Base-by-base conservation (phyloP, 2,888 invertebrate genomes). In the Philopedon plagiatum region DNA sequence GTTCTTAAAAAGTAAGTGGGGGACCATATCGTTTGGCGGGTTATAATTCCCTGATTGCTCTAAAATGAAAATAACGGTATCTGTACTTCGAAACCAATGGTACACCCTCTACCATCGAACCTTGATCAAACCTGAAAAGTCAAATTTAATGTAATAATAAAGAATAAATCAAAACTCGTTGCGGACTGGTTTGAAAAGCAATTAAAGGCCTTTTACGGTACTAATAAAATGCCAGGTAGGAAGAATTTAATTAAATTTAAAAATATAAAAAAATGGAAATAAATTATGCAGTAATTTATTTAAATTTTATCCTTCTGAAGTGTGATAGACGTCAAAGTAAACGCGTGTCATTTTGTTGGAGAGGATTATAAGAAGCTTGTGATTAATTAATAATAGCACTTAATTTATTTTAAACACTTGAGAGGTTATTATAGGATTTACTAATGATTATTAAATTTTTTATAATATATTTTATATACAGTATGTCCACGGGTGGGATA, bases 141-240 rank as follows among this genome's bases (percentile, higher is more conserved):
- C 26, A 7, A 5, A 26, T 5, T 26, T 7, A 26, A 26, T 5
- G 7, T 26, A 5, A 3, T 3, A 1, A 32, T 32, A 1, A 41
- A 41, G 18, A 41, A 41, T 15, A 19, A 44, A 9, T 15, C 19
- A 44, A 9, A 44, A 44, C 44, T 44, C 19, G 44, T 44, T 26
- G 15, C 54, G 5, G 19, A 58, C 58, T 26, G 41, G 58, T 58
- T 58, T 58, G 13, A 18, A 34, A 19, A 39, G 19, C 58, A 41
- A 39, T 56, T 29, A 29, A 26, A 29, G 32, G 2, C 15, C 29
- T 56, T 56, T 51, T 56, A 56, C 26, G 56, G 18, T 56, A n/a
- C n/a, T 11, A 58, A 39, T 58, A 58, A 58, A 19, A 19, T 39
- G 19, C 19, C 58, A 58, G 58, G 58, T 58, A 58, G 21, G 41